Evolutionary conservation across 2,113 vertebrate genomes (phyloP).

Genomic region (Neopipo cinnamomea): DNA sequence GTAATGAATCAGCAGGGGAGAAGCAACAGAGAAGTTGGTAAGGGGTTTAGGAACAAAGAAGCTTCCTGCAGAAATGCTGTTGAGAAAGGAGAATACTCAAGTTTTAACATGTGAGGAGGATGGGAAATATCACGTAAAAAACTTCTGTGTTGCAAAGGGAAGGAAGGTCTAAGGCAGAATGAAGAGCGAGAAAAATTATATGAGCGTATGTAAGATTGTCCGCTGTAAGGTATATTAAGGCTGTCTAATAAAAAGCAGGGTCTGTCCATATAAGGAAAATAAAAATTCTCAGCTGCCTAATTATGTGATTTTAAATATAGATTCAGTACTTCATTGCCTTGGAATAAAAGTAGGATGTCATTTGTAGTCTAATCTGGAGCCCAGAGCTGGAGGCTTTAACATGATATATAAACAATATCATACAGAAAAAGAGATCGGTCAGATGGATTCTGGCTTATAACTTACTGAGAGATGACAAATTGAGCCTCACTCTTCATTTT

Average conservation of each 20-base stretch:
- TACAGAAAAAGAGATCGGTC: not conserved
- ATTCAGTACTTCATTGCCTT: not conserved
- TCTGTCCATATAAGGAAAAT: not conserved
- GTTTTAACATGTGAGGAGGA: not conserved
- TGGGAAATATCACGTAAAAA: not conserved
- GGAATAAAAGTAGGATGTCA: not conserved
- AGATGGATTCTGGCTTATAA: not conserved
- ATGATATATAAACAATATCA: not conserved
- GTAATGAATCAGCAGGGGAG: not conserved
- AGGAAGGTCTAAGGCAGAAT: not conserved
- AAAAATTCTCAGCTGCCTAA: slow-evolving; percentile 5
- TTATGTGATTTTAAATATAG: not conserved
- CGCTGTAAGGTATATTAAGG: not conserved
- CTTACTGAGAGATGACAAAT: not conserved
- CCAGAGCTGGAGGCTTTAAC: not conserved
- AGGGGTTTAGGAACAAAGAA: not conserved
- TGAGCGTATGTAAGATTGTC: not conserved
- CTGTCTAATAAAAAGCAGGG: not conserved
- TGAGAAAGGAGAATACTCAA: not conserved
- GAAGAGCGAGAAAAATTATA: not conserved
- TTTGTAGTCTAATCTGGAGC: not conserved
- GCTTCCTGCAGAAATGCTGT: not conserved
- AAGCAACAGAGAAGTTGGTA: not conserved
- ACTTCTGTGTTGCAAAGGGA: not conserved
- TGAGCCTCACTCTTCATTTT: not conserved